Evolutionary conservation across 1,140 invertebrate genomes (phyloP), one percentile per base, ranked within the genome.

Genomic region (Mya arenaria): DNA sequence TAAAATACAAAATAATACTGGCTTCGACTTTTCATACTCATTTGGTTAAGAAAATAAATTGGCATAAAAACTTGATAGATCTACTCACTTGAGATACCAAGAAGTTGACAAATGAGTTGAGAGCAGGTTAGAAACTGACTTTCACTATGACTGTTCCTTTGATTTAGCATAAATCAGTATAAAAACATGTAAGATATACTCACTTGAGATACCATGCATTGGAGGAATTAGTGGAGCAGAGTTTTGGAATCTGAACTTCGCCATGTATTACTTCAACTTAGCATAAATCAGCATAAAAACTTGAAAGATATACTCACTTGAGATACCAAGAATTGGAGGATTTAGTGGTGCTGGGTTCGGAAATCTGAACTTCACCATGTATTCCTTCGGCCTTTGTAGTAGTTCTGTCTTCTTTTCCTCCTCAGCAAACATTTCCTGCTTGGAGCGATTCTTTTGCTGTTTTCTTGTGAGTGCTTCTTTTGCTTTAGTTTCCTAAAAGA

Each of bases 321-420:
- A 96, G 30, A 98, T 91, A 60, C 98, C 98, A 55, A 99, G 94
- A 92, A 99, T 98, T 13, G 98, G 98, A 8, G 98, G 98, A 92
- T 98, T 97, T 25, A 99, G 93, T 10, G 97, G 97, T 39, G 98
- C 96, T 39, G 98, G 98, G 92, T 98, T 97, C 1, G 98, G 98
- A 93, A 99, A 99, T 68, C 95, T 95, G 93, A 99, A 99, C 93
- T 99, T 99, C 41, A 99, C 99, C 84, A 97, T 95, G 92, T 99
- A 99, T 77, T 99, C 98, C 91, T 96, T 96, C 6, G 98, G 98
- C 89, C 95, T 96, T 80, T 96, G 95, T 71, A 99, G 92, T 37
- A 99, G 92, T 91, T 98, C 96, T 28, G 95, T 95, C 0, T 96
- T 96, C 48, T 95, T 95, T 23, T 93, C 92, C 58, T 95, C 95